These are phyloP conservation scores for Balaenoptera acutorostrata DNA, from an alignment of 2,113 vertebrate species.

Conservation along the genomic window DNA sequence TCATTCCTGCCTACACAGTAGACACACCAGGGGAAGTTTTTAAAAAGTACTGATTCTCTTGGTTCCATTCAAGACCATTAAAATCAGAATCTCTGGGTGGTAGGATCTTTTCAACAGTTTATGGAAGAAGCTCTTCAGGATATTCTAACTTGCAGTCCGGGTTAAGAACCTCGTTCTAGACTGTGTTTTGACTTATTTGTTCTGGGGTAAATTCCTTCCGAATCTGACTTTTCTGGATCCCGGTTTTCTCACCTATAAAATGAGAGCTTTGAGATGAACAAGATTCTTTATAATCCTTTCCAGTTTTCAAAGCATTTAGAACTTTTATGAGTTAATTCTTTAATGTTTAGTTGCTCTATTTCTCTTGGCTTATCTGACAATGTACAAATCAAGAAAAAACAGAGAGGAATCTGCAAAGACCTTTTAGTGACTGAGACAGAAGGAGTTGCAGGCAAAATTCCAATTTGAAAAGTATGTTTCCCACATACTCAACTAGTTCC, in stretches of 20 bases:
- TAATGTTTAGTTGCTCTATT: neutral
- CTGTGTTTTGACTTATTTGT: neutral
- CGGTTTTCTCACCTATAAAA: neutral
- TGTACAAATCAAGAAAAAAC: neutral
- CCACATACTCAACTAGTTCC: neutral
- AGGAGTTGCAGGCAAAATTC: neutral
- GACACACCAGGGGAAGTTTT: neutral
- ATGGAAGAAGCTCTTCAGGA: neutral
- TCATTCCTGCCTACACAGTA: neutral
- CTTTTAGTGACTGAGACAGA: slow-evolving; percentile 3
- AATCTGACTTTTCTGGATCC: neutral
- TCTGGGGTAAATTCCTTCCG: neutral
- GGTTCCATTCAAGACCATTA: neutral
- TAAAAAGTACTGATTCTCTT: neutral
- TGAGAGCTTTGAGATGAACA: neutral
- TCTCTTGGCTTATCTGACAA: slow-evolving; percentile 16
- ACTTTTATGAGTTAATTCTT: neutral
- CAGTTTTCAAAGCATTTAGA: neutral
- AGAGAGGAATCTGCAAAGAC: neutral
- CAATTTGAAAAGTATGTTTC: slow-evolving; percentile 10
- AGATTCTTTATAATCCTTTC: neutral
- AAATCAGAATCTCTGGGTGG: neutral
- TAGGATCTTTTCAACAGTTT: neutral
- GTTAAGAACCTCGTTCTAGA: neutral
- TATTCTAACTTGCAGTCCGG: neutral